Evolutionary conservation across 2,888 invertebrate species (phyloP), one percentile per base, ranked within the genome.

Genomic region (Ophioninae sp.): DNA sequence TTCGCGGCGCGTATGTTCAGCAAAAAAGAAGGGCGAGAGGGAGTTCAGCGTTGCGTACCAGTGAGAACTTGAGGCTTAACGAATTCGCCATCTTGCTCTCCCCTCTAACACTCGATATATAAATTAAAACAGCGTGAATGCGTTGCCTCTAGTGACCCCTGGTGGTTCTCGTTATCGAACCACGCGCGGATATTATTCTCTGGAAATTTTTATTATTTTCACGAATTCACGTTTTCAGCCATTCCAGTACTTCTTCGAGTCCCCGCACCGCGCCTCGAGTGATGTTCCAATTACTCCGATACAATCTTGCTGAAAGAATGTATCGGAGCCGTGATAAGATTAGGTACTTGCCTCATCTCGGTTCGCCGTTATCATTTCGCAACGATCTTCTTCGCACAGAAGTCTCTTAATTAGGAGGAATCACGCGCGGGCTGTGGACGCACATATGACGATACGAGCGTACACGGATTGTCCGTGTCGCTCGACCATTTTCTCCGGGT

Each of bases 1-100:
- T 78, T 73, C 44, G 30, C 64, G 50, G 57, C 57, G 78, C 20
- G 78, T 50, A 68, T 68, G 61, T 69, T 69, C 37, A 59, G 30
- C 69, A 68, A 23, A 44, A 50, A 39, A 39, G 39, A 67, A 70
- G 65, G 39, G 50, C 41, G 30, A 56, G n/a, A 30, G 21, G 59
- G 61, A 74, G 61, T 69, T 57, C 74, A 70, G 79, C 70, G 82
- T 72, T 82, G 64, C 79, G 70, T 74, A 82, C 37, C 70, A 39
- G 65, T 30, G 74, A 75, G 75, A 50, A 82, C 75, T 74, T 23
- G 75, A 70, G 69, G 37, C 65, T 82, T 75, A 82, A 79, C 82
- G 82, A 79, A 82, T 79, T 59, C 70, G 37, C 79, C 61, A 7
- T 79, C 82, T 79, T 61, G 13, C 0, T 75, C 37, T 56, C n/a